Percentiles rank a stretch among this genome's conserved stretches.
phyloP scores from a whole-genome alignment of 37 sponge, comb jelly and placozoan genomes.

The Halisarca cf. caerulea region DNA sequence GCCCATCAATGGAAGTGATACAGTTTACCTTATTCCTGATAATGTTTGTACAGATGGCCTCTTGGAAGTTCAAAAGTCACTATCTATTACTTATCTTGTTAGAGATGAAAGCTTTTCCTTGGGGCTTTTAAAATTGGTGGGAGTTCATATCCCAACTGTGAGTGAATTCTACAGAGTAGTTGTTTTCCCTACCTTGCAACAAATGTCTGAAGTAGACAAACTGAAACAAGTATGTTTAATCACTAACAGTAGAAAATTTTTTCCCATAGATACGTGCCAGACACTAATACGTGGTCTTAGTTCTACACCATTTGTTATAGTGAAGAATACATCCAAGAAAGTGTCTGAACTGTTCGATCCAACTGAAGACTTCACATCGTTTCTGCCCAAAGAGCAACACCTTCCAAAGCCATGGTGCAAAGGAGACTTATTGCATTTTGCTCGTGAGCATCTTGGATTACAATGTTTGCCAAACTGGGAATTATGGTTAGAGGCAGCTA shows the following conservation, averaged over 20 bases:
- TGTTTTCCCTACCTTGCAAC: not conserved
- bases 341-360: not conserved
- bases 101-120: not conserved
- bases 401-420: not conserved
- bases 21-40: not conserved
- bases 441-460: not conserved
- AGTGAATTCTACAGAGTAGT: not conserved
- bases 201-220: not conserved
- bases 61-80: not conserved
- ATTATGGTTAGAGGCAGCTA: not conserved
- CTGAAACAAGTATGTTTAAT: not conserved
- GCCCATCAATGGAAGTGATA: not conserved
- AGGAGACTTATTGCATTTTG: not conserved
- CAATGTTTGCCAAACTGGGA: not conserved
- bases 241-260: not conserved
- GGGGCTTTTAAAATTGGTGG: not conserved
- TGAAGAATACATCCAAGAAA: not conserved
- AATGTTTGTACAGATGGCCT: not conserved
- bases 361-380: not conserved
- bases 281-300: not conserved
- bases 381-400: not conserved
- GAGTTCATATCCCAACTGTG: not conserved
- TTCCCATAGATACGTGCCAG: not conserved
- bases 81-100: not conserved
- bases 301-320: not conserved